Conservation (phyloP, 2,888 invertebrate genomes). For the Crossocerus cetratus region DNA sequence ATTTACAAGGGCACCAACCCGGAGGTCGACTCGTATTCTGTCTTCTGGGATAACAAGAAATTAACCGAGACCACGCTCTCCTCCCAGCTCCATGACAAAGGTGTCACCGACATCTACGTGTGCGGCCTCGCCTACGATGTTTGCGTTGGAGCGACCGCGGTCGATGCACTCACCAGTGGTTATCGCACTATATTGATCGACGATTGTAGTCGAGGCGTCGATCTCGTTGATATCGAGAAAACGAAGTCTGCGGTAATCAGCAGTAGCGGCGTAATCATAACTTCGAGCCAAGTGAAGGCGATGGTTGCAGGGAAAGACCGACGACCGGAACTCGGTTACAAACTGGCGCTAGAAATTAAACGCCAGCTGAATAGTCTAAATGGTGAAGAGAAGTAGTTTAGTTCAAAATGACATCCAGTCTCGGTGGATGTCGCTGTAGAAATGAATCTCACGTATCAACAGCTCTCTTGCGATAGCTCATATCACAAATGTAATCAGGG, state of each 20-base stretch:
- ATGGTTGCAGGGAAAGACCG: conserved; percentile 94
- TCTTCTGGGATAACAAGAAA: conserved; percentile 98
- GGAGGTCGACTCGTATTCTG: conserved; percentile 97
- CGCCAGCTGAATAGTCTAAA: conserved; percentile 38
- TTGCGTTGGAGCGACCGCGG: conserved; percentile 94
- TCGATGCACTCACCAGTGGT: conserved; percentile 92
- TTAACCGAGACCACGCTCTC: conserved; percentile 91
- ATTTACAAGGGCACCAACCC: conserved; percentile 96
- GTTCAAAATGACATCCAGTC: conserved; percentile 12
- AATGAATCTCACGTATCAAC: no score
- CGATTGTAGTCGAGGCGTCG: conserved; percentile 94
- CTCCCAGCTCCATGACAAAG: conserved; percentile 86
- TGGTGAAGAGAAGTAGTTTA: conserved; percentile 24
- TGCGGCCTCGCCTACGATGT: conserved; percentile 97
- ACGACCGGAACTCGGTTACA: conserved; percentile 91
- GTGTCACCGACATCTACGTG: conserved; percentile 94
- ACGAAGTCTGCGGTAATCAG: conserved; percentile 87
- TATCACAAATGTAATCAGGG: not conserved
- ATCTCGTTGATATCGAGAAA: conserved; percentile 89
- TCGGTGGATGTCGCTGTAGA: no score
- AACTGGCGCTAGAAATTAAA: conserved; percentile 90
- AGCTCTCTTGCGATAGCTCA: no score
- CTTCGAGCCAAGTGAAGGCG: conserved; percentile 87
- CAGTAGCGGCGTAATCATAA: conserved; percentile 89
- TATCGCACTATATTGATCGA: conserved; percentile 93